phyloP scores from a whole-genome alignment of 2,113 vertebrate species.

The Oncorhynchus gorbuscha region DNA sequence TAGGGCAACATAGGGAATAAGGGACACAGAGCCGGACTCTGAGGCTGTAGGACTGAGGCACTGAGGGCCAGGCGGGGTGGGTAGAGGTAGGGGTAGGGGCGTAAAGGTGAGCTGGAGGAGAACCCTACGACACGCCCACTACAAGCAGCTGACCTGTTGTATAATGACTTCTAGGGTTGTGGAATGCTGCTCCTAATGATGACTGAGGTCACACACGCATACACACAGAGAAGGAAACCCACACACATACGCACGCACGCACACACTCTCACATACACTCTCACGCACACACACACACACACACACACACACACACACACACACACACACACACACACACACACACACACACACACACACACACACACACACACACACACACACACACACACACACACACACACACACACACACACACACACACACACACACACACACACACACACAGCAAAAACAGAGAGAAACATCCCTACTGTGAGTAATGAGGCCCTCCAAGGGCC shows the following conservation, averaged over 20 bases:
- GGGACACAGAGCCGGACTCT: conserved; percentile 20
- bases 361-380: conserved; percentile 19
- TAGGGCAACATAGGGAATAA: no score
- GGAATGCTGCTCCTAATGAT: conserved; percentile 35
- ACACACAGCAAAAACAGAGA: no score
- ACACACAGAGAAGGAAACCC: no score
- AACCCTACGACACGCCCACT: conserved; percentile 46
- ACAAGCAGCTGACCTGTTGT: conserved; percentile 3
- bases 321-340: conserved; percentile 19
- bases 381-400: no score
- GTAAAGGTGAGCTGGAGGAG: neutral
- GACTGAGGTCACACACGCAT: no score
- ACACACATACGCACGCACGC: no score
- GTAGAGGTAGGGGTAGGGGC: conserved; percentile 15
- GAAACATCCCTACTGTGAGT: conserved; percentile 40
- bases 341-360: neutral
- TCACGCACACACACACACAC: conserved; percentile 17
- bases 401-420: no score
- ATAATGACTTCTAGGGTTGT: neutral
- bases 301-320: neutral
- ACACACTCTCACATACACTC: no score
- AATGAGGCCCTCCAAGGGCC: conserved; percentile 42
- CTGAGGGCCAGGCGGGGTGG: conserved; percentile 4
- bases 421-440: conserved; percentile 24
- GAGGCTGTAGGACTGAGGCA: conserved; percentile 48